Evolutionary conservation across 1,140 invertebrate species (phyloP), one percentile per base, ranked within the genome.

Genomic region (Rhyacophila brunnea): DNA sequence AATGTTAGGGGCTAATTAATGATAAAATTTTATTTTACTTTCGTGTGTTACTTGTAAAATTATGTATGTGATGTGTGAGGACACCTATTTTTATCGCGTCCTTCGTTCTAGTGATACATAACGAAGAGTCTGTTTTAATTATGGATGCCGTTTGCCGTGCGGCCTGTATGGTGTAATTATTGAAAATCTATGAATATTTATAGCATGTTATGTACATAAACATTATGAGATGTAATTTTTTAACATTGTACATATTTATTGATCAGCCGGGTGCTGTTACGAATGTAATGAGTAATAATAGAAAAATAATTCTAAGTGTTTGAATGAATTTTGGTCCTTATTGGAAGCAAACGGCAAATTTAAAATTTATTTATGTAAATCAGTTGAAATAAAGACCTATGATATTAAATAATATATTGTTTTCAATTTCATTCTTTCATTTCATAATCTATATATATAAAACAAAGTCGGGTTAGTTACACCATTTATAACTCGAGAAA

Each of bases 171-270:
- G 7, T 46, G 7, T 46, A 6, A 46, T 15, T 46, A 46, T 46
- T 28, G 23, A 28, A 28, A 28, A 28, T 9, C 23, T 28, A 28
- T 28, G 23, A 28, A 28, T 28, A 6, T 40, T 40, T 40, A n/a
- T 40, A 40, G 11, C 38, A 40, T n/a, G 38, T 40, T 40, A 13
- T 40, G 11, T 40, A 28, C 9, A 5, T 28, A 5, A 28, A 28
- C 9, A 5, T 28, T 28, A 28, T 9, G 48, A 11, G 18, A 49
- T 38, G 17, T 58, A 45, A 55, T 46, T 58, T 28, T 14, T 51
- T 43, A 51, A 35, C 7, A 51, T 44, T 58, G 56, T 58, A 58
- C 49, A 58, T 58, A 58, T 58, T 58, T 50, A 57, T 57, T 48
- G 44, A 15, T 17, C 56, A 46, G 56, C 56, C 48, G 43, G 56